Evolutionary conservation across 2,797 vertebrate genomes (phyloP).

Genomic region (Urocyon cinereoargenteus): DNA sequence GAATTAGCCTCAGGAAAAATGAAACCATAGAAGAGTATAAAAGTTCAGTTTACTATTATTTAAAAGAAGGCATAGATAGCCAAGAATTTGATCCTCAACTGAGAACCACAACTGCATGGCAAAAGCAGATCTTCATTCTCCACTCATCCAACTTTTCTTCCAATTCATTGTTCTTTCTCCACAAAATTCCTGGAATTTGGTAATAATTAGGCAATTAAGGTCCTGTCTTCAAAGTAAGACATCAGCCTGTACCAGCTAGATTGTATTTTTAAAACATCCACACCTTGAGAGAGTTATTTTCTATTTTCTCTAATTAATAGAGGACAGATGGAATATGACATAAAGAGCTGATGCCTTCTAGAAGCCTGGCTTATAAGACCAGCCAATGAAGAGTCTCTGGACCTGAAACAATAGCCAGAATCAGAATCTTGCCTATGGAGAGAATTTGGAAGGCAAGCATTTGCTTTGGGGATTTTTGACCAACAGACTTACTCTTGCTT

Average conservation of each 20-base stretch:
- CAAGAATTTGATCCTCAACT: background rate
- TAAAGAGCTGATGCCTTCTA: background rate
- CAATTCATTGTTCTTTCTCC: background rate
- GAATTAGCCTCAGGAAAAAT: background rate
- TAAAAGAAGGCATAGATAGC: background rate
- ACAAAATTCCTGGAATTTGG: background rate
- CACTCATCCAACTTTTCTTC: background rate
- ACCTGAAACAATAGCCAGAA: background rate
- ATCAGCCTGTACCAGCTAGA: background rate
- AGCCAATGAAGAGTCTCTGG: background rate
- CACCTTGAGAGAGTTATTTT: background rate
- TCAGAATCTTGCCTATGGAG: background rate
- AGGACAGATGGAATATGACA: background rate
- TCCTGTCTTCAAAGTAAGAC: background rate
- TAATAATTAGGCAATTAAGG: background rate
- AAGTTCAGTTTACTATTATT: background rate
- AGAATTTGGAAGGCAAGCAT: background rate
- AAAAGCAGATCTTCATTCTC: background rate
- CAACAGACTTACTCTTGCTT: background rate
- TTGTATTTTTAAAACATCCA: background rate
- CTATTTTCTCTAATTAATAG: background rate
- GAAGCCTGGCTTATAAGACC: background rate
- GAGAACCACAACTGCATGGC: background rate
- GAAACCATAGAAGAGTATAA: background rate
- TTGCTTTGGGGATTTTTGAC: background rate